Conservation (phyloP, 2,113 vertebrate genomes). For the Talpa occidentalis region DNA sequence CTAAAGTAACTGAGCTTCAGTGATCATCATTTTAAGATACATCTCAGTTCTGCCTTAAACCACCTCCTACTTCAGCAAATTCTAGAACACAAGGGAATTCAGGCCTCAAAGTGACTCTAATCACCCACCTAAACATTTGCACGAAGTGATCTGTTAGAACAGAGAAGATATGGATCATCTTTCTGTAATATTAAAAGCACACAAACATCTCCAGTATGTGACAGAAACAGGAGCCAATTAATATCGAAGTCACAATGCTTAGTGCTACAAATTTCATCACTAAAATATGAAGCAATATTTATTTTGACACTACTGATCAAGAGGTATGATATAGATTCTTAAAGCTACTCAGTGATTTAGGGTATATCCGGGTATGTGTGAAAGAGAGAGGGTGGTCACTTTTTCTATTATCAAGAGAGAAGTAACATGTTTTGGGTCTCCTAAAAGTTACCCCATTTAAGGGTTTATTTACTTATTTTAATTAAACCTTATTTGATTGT, state of each 20-base stretch:
- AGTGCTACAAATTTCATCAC: slow-evolving; percentile 77
- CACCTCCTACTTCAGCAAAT: slow-evolving; percentile 74
- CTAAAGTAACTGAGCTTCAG: slow-evolving; percentile 33
- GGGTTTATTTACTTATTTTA: slow-evolving; percentile 6
- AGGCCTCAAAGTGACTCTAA: slow-evolving; percentile 77
- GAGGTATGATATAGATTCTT: slow-evolving; percentile 84
- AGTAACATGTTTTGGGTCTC: slow-evolving; percentile 64
- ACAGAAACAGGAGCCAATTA: slow-evolving; percentile 83
- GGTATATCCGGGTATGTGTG: not conserved
- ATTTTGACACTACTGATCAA: slow-evolving; percentile 84
- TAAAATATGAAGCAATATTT: slow-evolving; percentile 84
- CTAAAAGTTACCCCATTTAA: slow-evolving; percentile 53
- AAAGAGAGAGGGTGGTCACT: not conserved
- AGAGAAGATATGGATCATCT: slow-evolving; percentile 33
- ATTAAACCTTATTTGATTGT: slow-evolving; percentile 19
- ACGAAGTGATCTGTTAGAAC: slow-evolving; percentile 78
- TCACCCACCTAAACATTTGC: slow-evolving; percentile 76
- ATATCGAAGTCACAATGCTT: slow-evolving; percentile 85
- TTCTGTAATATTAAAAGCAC: slow-evolving; percentile 80
- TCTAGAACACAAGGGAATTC: slow-evolving; percentile 81
- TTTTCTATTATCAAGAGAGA: slow-evolving; percentile 79
- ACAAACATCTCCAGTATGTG: slow-evolving; percentile 82
- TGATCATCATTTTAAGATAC: slow-evolving; percentile 63
- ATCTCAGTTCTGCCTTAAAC: slow-evolving; percentile 75
- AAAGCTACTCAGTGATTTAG: slow-evolving; percentile 83